Evolutionary conservation across 1,140 invertebrate genomes (phyloP), one percentile per base, ranked within the genome.

Genomic region (Meloidogyne exigua): DNA sequence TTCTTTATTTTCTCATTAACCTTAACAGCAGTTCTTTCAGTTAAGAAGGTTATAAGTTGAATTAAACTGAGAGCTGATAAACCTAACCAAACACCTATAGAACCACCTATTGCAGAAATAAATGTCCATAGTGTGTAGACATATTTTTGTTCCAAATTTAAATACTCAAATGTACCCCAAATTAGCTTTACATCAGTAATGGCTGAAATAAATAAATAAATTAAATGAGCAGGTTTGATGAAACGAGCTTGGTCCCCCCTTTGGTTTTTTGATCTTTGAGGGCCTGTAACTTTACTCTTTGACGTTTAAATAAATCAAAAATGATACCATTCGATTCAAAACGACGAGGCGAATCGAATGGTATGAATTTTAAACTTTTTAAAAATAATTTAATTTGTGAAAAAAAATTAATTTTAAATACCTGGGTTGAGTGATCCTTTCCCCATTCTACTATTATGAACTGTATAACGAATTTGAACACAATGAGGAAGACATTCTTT

Each of bases 401-500:
- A n/a, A n/a, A n/a, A n/a, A n/a, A n/a, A n/a, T n/a, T n/a, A n/a
- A n/a, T n/a, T n/a, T n/a, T 10, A 71, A 23, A 7, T 76, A 78
- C 76, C 76, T 15, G 75, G 76, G 12, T 67, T 63, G 10, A 44
- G 15, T 1, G 77, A 42, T 63, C 66, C 36, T 39, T 39, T 49
- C 15, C 76, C 75, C 42, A 79, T 76, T 15, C 4, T 26, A 32
- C 42, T 63, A n/a, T 26, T 23, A 18, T 25, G 36, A 15, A 73
- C 74, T 68, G 79, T 75, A 72, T 83, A 85, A 57, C 84, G 79
- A 36, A 84, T 75, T 71, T 85, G 84, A 15, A 76, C 69, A 72
- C 84, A 85, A 57, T 82, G 76, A 13, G 84, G 83, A 26, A 80
- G 78, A 49, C 84, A 85, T 36, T 76, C 80, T 26, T 84, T 74